Conservation (phyloP, 2,113 vertebrate genomes). For the Stegastes partitus region DNA sequence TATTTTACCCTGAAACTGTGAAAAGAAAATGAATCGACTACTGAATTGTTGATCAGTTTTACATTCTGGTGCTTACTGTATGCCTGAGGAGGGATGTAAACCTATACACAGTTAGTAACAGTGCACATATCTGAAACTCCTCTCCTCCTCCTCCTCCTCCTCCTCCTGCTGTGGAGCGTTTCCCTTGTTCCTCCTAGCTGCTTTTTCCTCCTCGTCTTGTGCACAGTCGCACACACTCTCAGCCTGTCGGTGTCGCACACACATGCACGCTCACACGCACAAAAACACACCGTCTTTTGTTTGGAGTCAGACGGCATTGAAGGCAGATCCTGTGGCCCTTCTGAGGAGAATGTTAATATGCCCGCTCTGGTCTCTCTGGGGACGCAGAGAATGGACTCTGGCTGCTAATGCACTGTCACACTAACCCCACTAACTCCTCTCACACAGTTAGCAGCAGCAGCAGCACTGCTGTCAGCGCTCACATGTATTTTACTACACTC, state of each 20-base stretch:
- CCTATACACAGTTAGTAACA: constrained; percentile 1
- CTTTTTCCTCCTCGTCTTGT: constrained; percentile 57
- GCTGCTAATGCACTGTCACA: constrained; percentile 80
- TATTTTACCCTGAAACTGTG: constrained; percentile 1
- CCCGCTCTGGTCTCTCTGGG: constrained; percentile 74
- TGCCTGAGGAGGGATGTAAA: constrained; percentile 10
- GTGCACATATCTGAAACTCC: constrained; percentile 22
- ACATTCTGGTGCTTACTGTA: background rate
- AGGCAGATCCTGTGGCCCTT: constrained; percentile 80
- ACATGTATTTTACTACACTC: constrained; percentile 28
- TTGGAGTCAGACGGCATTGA: constrained; percentile 82
- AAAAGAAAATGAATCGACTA: constrained; percentile 1
- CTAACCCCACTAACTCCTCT: constrained; percentile 57
- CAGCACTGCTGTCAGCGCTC: constrained; percentile 33
- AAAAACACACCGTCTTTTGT: constrained; percentile 79
- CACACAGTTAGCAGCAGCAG: constrained; percentile 47
- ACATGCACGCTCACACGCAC: constrained; percentile 37
- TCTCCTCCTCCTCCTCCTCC: constrained; percentile 3
- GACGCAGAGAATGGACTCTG: constrained; percentile 75
- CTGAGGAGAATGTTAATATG: constrained; percentile 84
- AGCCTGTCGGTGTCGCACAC: constrained; percentile 38
- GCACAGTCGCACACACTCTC: constrained; percentile 46
- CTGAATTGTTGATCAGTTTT: background rate
- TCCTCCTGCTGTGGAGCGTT: constrained; percentile 34
- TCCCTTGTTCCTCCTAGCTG: constrained; percentile 43